Conservation (phyloP, 2,888 invertebrate species). For the Meganola albula region DNA sequence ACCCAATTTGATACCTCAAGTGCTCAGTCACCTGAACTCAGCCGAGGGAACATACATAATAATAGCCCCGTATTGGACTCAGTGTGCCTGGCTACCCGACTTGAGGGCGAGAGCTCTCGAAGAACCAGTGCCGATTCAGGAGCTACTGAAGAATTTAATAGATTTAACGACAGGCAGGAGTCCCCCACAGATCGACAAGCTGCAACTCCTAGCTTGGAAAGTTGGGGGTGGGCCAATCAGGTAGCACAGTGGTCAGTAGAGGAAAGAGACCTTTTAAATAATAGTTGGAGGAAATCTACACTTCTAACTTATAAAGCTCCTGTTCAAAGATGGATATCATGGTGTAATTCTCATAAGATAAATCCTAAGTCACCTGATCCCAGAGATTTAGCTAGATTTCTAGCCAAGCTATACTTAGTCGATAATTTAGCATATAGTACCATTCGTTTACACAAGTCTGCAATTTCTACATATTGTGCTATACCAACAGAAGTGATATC, state of each 20-base stretch:
- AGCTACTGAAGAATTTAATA: not conserved
- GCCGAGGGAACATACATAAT: slow-evolving; percentile 2
- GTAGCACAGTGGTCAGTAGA: slow-evolving; percentile 12
- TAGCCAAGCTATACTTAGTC: not conserved
- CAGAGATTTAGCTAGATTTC: slow-evolving; percentile 1
- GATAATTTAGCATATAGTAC: not conserved
- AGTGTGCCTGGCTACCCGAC: slow-evolving; percentile 3
- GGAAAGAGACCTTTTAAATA: slow-evolving; percentile 13
- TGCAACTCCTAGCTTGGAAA: slow-evolving; percentile 19
- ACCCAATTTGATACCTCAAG: slow-evolving; percentile 4
- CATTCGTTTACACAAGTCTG: slow-evolving; percentile 6
- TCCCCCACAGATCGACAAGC: slow-evolving; percentile 4
- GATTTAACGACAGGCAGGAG: slow-evolving; percentile 1
- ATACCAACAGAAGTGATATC: not conserved
- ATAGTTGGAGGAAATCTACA: slow-evolving; percentile 22
- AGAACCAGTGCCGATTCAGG: not conserved
- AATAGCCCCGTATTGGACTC: slow-evolving; percentile 2
- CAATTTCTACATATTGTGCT: slow-evolving; percentile 3
- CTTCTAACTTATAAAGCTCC: slow-evolving; percentile 17
- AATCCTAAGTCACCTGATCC: not conserved
- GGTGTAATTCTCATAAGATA: not conserved
- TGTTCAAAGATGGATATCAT: slow-evolving; percentile 1
- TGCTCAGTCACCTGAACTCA: slow-evolving; percentile 1
- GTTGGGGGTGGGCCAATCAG: slow-evolving; percentile 21
- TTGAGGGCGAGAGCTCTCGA: not conserved